Percentiles rank a stretch among this genome's conserved stretches.
Conservation (phyloP, 92 coral and sea anemone genomes). For the Chrysogorgia sp. region DNA sequence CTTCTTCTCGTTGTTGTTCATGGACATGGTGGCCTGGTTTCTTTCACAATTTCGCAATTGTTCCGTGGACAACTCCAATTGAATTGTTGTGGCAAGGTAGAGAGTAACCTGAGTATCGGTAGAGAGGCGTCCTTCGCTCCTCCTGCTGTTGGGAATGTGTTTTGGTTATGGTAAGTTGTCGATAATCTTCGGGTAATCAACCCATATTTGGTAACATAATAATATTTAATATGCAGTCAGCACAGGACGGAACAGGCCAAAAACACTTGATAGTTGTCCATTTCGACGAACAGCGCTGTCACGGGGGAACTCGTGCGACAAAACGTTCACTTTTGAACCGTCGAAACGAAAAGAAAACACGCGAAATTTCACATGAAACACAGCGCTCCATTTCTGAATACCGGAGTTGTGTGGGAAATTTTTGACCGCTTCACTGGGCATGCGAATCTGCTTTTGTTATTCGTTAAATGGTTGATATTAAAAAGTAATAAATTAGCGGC, state of each 20-base stretch:
- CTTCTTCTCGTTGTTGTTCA: conserved; percentile 1
- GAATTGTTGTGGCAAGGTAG: not conserved
- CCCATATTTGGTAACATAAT: conserved; percentile 37
- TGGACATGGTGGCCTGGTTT: not conserved
- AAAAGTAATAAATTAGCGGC: conserved; percentile 12
- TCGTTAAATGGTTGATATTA: not conserved
- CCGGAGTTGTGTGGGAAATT: conserved; percentile 23
- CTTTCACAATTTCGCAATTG: not conserved
- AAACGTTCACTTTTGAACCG: not conserved
- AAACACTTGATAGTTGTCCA: not conserved
- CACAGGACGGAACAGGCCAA: not conserved
- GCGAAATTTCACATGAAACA: not conserved
- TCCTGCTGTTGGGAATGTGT: conserved; percentile 37
- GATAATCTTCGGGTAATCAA: conserved; percentile 16
- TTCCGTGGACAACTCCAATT: not conserved
- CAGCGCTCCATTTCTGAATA: conserved; percentile 10
- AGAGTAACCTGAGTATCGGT: not conserved
- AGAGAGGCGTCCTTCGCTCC: not conserved
- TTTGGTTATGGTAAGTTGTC: conserved; percentile 3
- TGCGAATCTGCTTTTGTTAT: conserved; percentile 24
- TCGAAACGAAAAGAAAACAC: not conserved
- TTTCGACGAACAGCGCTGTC: not conserved
- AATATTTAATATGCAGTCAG: conserved; percentile 28
- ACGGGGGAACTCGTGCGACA: not conserved
- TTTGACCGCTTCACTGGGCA: not conserved